A percentile compares a stretch with the other conserved stretches of the same genome.
These are phyloP conservation scores for Plagodis pulveraria DNA, from an alignment of 2,888 invertebrate species.

Conservation along the genomic window DNA sequence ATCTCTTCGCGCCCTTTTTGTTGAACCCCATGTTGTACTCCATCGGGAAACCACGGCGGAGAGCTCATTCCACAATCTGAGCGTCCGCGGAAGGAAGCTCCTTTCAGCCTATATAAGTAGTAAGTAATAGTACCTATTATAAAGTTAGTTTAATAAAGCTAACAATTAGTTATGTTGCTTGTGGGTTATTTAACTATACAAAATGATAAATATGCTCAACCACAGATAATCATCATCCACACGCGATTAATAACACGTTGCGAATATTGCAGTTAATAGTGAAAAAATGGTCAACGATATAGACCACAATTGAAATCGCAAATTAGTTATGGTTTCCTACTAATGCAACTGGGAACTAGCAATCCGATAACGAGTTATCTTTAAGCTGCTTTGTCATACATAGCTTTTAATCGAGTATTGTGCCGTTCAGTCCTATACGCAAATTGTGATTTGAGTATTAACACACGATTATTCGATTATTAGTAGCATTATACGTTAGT, in stretches of 20 bases:
- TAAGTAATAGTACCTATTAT: too few species aligned
- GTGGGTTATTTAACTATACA: too few species aligned
- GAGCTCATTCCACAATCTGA: too few species aligned
- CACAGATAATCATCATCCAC: not conserved
- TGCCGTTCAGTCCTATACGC: constrained; percentile 52
- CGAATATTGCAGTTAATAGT: not conserved
- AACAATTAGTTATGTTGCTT: too few species aligned
- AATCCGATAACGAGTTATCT: constrained; percentile 67
- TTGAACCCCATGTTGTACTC: too few species aligned
- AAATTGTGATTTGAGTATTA: constrained; percentile 36
- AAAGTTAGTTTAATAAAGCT: too few species aligned
- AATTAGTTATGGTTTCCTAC: constrained; percentile 38
- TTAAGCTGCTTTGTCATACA: constrained; percentile 76
- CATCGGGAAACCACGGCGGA: too few species aligned
- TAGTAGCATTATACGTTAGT: not conserved
- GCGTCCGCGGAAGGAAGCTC: too few species aligned
- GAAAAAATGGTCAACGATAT: constrained; percentile 6
- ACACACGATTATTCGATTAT: constrained; percentile 28
- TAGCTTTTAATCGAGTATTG: constrained; percentile 58
- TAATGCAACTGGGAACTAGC: constrained; percentile 49
- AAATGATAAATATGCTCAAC: not conserved
- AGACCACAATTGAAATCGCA: constrained; percentile 23
- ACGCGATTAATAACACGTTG: not conserved
- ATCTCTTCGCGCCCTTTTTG: too few species aligned
- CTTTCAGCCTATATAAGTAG: too few species aligned